Evolutionary conservation across 2,888 invertebrate species (phyloP), one percentile per base, ranked within the genome.

Genomic region (Argyresthia goedartella): DNA sequence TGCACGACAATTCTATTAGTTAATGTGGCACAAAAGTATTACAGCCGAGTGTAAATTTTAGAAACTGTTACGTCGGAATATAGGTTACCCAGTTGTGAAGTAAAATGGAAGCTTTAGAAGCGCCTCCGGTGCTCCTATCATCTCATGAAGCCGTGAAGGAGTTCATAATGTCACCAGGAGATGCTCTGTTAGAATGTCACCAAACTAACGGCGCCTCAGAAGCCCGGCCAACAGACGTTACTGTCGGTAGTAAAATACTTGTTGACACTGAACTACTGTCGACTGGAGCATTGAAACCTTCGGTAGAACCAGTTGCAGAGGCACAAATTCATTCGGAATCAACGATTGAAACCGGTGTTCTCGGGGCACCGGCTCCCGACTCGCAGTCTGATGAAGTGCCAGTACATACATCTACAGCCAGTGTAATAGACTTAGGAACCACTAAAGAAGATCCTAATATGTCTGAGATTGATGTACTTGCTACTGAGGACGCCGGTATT

Each of bases 201-300:
- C 74, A 74, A 72, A 66, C 81, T 54, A 84, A 85, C 63, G 84
- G 84, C 60, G 70, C 78, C 57, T 66, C 69, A 41, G 76, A 71
- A 52, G 25, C 25, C 25, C 3, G 25, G 25, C 25, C 25, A 25
- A 25, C 25, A 39, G 44, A n/a, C 49, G 25, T 46, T 41, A 11
- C n/a, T 49, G 25, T 39, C 52, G 7, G 25, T 43, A 34, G 39
- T 34, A 50, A 52, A 47, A 43, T 53, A 33, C 65, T 65, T 54
- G 58, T 60, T 57, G 59, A 53, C 53, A 53, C 54, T 54, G 59
- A 49, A 56, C 54, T 13, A 41, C n/a, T 41, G 11, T 33, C 49
- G 7, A 34, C n/a, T 8, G 34, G 7, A 13, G 34, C n/a, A 13
- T 13, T 13, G 47, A n/a, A 1, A n/a, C n/a, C 47, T 13, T 47